These are phyloP conservation scores for Antedon bifida DNA, from an alignment of 35 echinoderm and acorn worm species.

Conservation along the genomic window DNA sequence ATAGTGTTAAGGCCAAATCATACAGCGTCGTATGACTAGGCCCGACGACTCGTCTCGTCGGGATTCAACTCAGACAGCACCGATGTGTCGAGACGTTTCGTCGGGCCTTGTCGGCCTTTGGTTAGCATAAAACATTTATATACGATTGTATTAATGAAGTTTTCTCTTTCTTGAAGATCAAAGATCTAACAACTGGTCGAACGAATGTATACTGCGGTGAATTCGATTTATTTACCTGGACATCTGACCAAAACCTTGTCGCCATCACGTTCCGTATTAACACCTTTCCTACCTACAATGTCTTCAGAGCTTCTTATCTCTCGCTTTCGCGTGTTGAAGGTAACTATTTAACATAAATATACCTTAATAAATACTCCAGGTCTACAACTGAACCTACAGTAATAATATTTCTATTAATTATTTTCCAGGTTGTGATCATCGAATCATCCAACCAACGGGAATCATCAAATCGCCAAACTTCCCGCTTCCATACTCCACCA, in stretches of 20 bases:
- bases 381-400: too few species aligned
- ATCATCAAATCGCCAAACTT: neutral
- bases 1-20: too few species aligned
- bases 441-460: neutral
- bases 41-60: too few species aligned
- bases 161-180: neutral
- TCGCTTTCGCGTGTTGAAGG: neutral
- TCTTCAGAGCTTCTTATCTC: neutral
- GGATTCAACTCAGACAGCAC: too few species aligned
- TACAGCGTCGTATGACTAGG: too few species aligned
- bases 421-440: neutral
- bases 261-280: neutral
- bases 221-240: conserved; percentile 17
- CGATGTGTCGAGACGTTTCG: too few species aligned
- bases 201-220: conserved; percentile 2
- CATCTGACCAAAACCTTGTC: conserved; percentile 7
- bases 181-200: neutral
- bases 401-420: neutral
- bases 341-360: too few species aligned
- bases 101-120: too few species aligned
- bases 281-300: neutral
- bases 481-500: neutral
- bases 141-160: too few species aligned
- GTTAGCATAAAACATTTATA: too few species aligned
- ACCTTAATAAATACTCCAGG: too few species aligned